Evolutionary conservation across 2,888 invertebrate species (phyloP).

Genomic region (Sphaerophoria taeniata): DNA sequence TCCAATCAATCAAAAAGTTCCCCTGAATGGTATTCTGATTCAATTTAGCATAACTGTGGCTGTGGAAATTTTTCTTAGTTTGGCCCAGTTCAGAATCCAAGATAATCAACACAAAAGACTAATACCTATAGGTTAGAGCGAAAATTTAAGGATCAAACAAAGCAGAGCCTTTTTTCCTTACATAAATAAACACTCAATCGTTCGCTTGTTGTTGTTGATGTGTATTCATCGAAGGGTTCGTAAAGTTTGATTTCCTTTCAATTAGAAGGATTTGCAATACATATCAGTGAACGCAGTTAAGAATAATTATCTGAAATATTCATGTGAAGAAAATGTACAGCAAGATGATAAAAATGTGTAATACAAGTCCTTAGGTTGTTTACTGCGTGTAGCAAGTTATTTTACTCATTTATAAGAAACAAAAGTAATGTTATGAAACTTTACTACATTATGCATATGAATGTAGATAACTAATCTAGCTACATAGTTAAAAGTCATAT

Average conservation of each 20-base stretch:
- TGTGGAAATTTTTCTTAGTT: slow-evolving; percentile 4
- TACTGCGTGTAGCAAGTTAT: too few relatives aligned
- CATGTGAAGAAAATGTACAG: too few relatives aligned
- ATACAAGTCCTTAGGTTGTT: too few relatives aligned
- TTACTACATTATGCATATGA: too few relatives aligned
- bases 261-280: slow-evolving; percentile 51
- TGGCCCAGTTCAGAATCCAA: slow-evolving; percentile 14
- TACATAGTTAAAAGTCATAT: slow-evolving; percentile 33
- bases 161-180: slow-evolving; percentile 34
- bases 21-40: slow-evolving; percentile 64
- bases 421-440: too few relatives aligned
- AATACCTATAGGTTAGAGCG: background rate
- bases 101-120: slow-evolving; percentile 14
- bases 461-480: too few relatives aligned
- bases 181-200: slow-evolving; percentile 51
- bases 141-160: slow-evolving; percentile 5
- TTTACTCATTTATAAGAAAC: too few relatives aligned
- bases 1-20: slow-evolving; percentile 67
- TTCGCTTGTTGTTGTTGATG: too few relatives aligned
- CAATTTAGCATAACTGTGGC: slow-evolving; percentile 57
- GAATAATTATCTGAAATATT: slow-evolving; percentile 59
- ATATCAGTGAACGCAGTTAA: too few relatives aligned
- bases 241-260: slow-evolving; percentile 29
- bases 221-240: slow-evolving; percentile 2
- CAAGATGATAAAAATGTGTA: too few relatives aligned